phyloP scores from a whole-genome alignment of 2,888 invertebrate genomes.

The Helleia helle region DNA sequence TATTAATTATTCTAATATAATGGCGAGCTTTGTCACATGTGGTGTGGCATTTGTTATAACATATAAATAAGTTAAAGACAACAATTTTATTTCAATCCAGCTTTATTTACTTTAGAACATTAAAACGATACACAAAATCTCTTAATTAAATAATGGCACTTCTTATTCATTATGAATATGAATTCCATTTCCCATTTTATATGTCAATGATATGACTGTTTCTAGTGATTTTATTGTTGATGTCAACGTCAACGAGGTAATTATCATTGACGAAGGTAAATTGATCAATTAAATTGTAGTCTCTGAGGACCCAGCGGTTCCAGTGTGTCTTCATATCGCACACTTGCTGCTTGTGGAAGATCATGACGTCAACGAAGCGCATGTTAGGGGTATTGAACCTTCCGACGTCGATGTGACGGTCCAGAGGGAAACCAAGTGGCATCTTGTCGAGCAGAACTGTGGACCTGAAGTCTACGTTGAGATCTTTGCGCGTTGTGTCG shows the following conservation, averaged over 20 bases:
- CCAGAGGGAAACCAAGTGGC: slow-evolving; percentile 83
- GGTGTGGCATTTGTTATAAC: too few relatives aligned
- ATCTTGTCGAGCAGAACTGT: slow-evolving; percentile 72
- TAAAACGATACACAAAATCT: too few relatives aligned
- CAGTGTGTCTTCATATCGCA: slow-evolving; percentile 61
- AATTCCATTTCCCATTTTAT: too few relatives aligned
- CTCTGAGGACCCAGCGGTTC: slow-evolving; percentile 47
- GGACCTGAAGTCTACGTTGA: slow-evolving; percentile 47
- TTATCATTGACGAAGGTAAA: slow-evolving; percentile 37
- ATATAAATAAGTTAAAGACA: too few relatives aligned
- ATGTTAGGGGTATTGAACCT: slow-evolving; percentile 79
- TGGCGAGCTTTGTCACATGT: too few relatives aligned
- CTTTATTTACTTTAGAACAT: too few relatives aligned
- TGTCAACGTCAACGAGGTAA: slow-evolving; percentile 40
- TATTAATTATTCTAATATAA: too few relatives aligned
- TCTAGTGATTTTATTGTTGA: slow-evolving; percentile 22
- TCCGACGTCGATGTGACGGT: slow-evolving; percentile 75
- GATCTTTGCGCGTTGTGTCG: slow-evolving; percentile 61
- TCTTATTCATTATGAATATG: too few relatives aligned
- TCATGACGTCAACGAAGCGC: slow-evolving; percentile 76
- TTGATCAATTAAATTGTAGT: slow-evolving; percentile 41
- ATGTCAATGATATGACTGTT: slow-evolving; percentile 23
- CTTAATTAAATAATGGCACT: too few relatives aligned
- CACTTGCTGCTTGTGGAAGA: slow-evolving; percentile 75
- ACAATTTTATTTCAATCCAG: too few relatives aligned